Evolutionary conservation across 2,113 vertebrate species (phyloP).

Genomic region (Gopherus flavomarginatus): DNA sequence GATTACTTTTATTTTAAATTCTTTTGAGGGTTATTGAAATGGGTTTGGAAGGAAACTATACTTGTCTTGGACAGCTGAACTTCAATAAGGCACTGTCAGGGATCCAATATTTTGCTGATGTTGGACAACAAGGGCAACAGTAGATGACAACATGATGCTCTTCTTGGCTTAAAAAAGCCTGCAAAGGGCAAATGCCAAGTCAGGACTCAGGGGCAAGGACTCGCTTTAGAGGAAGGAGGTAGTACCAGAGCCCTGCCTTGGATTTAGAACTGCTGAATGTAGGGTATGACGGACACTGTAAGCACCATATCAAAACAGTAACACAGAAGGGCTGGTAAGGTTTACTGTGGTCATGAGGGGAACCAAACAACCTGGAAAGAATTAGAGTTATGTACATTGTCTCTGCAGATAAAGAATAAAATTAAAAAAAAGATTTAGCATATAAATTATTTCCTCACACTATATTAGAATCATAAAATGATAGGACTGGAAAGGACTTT

Average conservation of each 20-base stretch:
- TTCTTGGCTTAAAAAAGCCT: neutral
- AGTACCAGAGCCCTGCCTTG: neutral
- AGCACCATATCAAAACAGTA: neutral
- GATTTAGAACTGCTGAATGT: neutral
- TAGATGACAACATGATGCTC: neutral
- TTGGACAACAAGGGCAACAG: constrained; percentile 15
- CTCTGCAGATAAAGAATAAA: neutral
- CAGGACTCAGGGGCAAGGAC: neutral
- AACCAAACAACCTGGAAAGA: neutral
- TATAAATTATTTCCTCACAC: constrained; percentile 12
- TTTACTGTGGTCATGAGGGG: neutral
- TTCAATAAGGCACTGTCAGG: neutral
- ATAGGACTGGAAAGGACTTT: too few species aligned
- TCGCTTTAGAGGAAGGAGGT: neutral
- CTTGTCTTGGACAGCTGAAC: neutral
- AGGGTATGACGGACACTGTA: neutral
- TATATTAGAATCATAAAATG: neutral
- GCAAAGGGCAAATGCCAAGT: constrained; percentile 3
- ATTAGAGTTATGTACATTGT: neutral
- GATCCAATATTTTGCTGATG: neutral
- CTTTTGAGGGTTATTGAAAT: neutral
- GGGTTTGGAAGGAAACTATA: neutral
- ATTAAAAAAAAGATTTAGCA: neutral
- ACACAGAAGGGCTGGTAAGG: neutral
- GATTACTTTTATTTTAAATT: neutral